Evolutionary conservation across 2,888 invertebrate genomes (phyloP), one percentile per base, ranked within the genome.

Genomic region (Rhabditoides inermis): DNA sequence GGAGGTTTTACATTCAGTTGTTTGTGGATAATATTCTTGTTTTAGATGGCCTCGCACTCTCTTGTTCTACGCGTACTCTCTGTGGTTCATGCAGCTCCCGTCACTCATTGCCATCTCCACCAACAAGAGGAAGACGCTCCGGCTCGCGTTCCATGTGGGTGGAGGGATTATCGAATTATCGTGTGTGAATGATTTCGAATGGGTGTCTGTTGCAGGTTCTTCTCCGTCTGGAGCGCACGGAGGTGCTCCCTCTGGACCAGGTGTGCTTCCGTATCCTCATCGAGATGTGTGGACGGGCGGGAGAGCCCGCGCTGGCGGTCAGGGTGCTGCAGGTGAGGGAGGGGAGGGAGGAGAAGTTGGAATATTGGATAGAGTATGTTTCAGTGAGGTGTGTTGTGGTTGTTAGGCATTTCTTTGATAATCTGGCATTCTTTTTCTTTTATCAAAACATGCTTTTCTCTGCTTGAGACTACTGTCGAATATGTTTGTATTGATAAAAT

Each of bases 201-300:
- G 18, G 18, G n/a, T 3, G 26, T 42, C 23, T 46, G 32, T 53
- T 61, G 37, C 51, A 71, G 68, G 60, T 92, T 46, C 81, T 98
- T 39, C 86, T 87, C 44, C 84, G 86, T 65, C 89, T 94, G 76
- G 88, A 90, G 63, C 86, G 86, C 67, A 82, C 88, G 0, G 67
- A 65, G 36, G 51, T 68, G 10, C 56, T 60, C 22, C 65, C 63
- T 15, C 55, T 68, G n/a, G 76, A 76, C 53, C 75, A 76, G 61
- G 80, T 95, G 47, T 95, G 95, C 80, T 98, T 94, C 79, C 84
- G 98, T 56, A 88, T 94, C 48, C 88, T 98, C 85, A 92, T 98
- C 89, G 92, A 95, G 79, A 82, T 98, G 25, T 98, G 95, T 79
- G 92, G 95, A 20, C 63, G 67, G 5, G 88, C 92, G 77, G 88